Base-by-base conservation (phyloP, 1,140 invertebrate species). In the Drosophila arawakana region DNA sequence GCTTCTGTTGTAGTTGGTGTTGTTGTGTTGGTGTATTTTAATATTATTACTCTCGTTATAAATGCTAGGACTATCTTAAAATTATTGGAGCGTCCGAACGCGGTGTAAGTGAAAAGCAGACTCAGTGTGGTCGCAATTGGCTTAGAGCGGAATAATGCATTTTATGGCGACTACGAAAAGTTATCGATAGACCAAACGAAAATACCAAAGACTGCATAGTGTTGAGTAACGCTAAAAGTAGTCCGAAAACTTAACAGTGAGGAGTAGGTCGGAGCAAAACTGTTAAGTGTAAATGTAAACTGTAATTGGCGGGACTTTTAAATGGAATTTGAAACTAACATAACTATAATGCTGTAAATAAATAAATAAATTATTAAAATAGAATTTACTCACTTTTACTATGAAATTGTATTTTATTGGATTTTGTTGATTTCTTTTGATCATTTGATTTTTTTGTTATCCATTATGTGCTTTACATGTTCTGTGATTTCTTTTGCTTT, bases 391-490 rank as follows among this genome's bases (percentile, higher is more conserved):
- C 0, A 9, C 1, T 55, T 73, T 85, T 85, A 85, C 76, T 85
- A 85, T 85, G 82, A 85, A 85, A 85, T 72, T 78, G 57, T 81
- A 86, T 78, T 82, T 86, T 78, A 86, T 81, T 85, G 25, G 25
- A 81, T 54, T 78, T 86, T 70, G 61, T 58, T 78, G 52, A 60
- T 58, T 52, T 57, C 69, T 82, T 68, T 71, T 49, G 54, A 60
- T 74, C 39, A 63, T 78, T 73, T 76, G 76, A 59, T 79, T 79
- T 39, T 78, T 80, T 78, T 79, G 18, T 78, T 80, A 67, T 76
- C 82, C 82, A 79, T 86, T 86, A 85, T 82, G 82, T 85, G 82
- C 82, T 85, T 86, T 85, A 85, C 82, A 85, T 85, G 57, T 85
- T 81, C 58, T 79, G 83, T 85, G 82, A 86, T 66, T 86, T 79